Base-by-base conservation (phyloP, 2,113 vertebrate genomes). In the Macrotis lagotis region DNA sequence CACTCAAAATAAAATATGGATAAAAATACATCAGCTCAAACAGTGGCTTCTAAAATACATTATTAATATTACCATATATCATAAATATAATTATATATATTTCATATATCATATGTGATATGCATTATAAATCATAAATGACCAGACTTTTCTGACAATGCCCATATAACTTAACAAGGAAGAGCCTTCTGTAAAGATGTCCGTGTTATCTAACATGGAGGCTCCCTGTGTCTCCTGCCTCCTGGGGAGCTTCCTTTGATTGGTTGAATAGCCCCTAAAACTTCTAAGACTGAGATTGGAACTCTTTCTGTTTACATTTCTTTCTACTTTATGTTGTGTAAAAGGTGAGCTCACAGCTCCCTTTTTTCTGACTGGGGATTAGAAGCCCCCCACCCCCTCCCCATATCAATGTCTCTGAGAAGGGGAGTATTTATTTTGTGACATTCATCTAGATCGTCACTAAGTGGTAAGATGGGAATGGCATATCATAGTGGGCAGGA, bases 1-100 rank as follows among this genome's bases (percentile, higher is more conserved):
- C 9, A 89, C n/a, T 59, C 48, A 95, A 96, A 97, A 89, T 22
- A 91, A 51, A 96, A 90, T 93, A 22, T 93, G 14, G 88, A 4
- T 91, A 93, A 90, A 31, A 97, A 94, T 59, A 94, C 52, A 12
- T 8, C 83, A 92, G 37, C 2, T 94, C 91, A 95, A 90, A n/a
- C 31, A 37, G 12, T 89, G 94, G 47, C 92, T 92, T 90, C 93
- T 90, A 7, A 90, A 95, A 91, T 90, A 44, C n/a, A 94, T 92
- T 95, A 53, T 8, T 50, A 91, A 93, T 83, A 28, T n/a, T 22
- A 51, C n/a, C n/a, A 44, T 16, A n/a, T 44, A 16, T 44, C 19
- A 44, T 2, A 24, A 22, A 44, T 44, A 44, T n/a, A n/a, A 19
- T 4, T 25, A 52, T 25, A 25, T 52, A 52, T 25, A 31, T 59